A percentile compares a stretch with the other conserved stretches of the same genome.
Conservation (phyloP, 2,888 invertebrate species). For the Agrotis clavis region DNA sequence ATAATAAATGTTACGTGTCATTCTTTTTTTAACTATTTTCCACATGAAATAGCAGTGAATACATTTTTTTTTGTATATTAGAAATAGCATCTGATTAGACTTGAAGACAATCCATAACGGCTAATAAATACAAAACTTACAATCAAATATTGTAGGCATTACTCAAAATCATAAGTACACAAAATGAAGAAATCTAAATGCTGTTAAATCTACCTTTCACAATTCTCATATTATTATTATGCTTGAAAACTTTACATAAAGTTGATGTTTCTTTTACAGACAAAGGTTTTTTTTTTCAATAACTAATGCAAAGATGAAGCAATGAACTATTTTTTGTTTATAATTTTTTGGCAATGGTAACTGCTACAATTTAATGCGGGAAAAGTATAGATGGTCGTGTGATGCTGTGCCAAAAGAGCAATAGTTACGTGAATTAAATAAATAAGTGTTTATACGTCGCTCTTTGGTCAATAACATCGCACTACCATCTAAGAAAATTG, state of each 20-base stretch:
- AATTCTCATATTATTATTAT: slow-evolving; percentile 8
- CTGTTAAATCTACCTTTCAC: slow-evolving; percentile 9
- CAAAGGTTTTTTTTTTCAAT: background rate
- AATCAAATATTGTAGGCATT: slow-evolving; percentile 9
- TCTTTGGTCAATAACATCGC: background rate
- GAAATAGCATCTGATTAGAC: background rate
- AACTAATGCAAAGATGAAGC: slow-evolving; percentile 25
- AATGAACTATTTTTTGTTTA: background rate
- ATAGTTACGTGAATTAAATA: background rate
- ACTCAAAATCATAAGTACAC: slow-evolving; percentile 15
- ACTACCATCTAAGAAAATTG: slow-evolving; percentile 1
- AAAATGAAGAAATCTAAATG: background rate
- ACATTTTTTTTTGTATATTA: slow-evolving; percentile 19
- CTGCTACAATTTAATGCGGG: background rate
- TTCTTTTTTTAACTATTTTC: slow-evolving; percentile 35
- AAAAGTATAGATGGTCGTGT: background rate
- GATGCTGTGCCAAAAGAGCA: background rate
- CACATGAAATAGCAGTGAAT: slow-evolving; percentile 13
- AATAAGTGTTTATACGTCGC: background rate
- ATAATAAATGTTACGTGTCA: slow-evolving; percentile 43
- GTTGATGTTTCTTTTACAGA: slow-evolving; percentile 6
- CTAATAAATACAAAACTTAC: slow-evolving; percentile 10
- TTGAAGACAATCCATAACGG: slow-evolving; percentile 4
- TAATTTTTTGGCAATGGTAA: background rate
- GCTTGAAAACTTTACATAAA: background rate